Evolutionary conservation across 2,113 vertebrate genomes (phyloP).

Genomic region (Cyphomyrus plagiostoma): DNA sequence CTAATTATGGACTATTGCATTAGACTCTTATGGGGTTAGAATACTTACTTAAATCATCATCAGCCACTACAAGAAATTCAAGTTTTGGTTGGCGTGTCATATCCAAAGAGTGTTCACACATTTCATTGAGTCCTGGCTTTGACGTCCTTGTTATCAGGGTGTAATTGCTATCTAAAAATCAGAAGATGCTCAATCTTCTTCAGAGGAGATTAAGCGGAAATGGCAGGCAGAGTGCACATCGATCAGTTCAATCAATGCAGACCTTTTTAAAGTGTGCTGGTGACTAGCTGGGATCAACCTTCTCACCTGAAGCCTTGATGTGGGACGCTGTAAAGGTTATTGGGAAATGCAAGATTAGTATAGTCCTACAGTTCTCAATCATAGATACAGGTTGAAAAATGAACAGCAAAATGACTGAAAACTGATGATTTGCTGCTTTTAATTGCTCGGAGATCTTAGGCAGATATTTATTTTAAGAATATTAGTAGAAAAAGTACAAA

Average conservation of each 20-base stretch:
- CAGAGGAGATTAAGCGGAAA: conserved; percentile 1
- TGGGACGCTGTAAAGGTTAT: not conserved
- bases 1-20: not conserved
- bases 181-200: conserved; percentile 17
- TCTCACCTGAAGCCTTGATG: conserved; percentile 8
- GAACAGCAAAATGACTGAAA: not conserved
- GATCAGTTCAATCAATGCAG: conserved; percentile 20
- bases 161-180: conserved; percentile 23
- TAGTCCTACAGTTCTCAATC: not conserved
- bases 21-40: not conserved
- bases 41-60: conserved; percentile 15
- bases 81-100: not conserved
- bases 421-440: not conserved
- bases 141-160: conserved; percentile 18
- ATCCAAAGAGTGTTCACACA: not conserved
- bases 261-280: not conserved
- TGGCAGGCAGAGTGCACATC: not conserved
- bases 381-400: not conserved
- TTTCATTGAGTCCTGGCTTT: conserved; percentile 11
- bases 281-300: not conserved
- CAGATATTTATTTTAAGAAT: not conserved
- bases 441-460: not conserved
- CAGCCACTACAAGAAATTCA: not conserved
- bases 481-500: not conserved
- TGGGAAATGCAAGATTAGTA: not conserved